These are phyloP conservation scores for Hypothenemus hampei DNA, from an alignment of 1,140 invertebrate species.

Conservation along the genomic window DNA sequence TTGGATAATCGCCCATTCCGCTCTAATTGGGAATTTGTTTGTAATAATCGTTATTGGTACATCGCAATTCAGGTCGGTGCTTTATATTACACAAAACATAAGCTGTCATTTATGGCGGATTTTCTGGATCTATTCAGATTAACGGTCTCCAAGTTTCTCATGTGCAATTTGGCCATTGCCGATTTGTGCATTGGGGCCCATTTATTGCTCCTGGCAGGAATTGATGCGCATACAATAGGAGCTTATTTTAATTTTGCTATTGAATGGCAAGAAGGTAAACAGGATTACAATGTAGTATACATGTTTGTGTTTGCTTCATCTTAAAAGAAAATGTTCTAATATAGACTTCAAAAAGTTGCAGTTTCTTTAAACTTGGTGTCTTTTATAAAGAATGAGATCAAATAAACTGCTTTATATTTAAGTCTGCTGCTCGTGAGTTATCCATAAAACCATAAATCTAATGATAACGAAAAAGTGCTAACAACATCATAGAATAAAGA, in stretches of 20 bases:
- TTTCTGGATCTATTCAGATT: constrained; percentile 41
- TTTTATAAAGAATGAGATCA: too few relatives aligned
- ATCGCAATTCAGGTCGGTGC: constrained; percentile 42
- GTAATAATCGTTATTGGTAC: constrained; percentile 73
- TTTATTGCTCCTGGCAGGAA: constrained; percentile 72
- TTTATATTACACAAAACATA: too few relatives aligned
- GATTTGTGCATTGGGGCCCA: constrained; percentile 82
- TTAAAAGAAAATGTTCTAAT: too few relatives aligned
- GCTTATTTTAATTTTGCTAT: constrained; percentile 87
- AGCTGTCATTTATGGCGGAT: not conserved
- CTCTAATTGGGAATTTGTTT: constrained; percentile 74
- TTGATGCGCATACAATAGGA: constrained; percentile 75
- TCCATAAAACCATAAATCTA: too few relatives aligned
- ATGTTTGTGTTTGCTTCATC: too few relatives aligned
- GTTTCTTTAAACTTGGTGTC: too few relatives aligned
- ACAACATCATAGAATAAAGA: too few relatives aligned
- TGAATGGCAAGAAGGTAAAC: constrained; percentile 79
- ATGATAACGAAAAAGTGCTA: too few relatives aligned
- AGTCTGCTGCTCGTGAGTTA: too few relatives aligned
- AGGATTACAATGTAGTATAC: too few relatives aligned
- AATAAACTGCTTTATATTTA: too few relatives aligned
- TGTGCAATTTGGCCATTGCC: constrained; percentile 83
- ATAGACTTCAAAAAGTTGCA: too few relatives aligned
- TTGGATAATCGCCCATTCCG: constrained; percentile 66
- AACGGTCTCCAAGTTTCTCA: constrained; percentile 75